A percentile compares a stretch with the other conserved stretches of the same genome.
phyloP scores from a whole-genome alignment of 2,113 vertebrate genomes.

The Sakesphorus luctuosus region DNA sequence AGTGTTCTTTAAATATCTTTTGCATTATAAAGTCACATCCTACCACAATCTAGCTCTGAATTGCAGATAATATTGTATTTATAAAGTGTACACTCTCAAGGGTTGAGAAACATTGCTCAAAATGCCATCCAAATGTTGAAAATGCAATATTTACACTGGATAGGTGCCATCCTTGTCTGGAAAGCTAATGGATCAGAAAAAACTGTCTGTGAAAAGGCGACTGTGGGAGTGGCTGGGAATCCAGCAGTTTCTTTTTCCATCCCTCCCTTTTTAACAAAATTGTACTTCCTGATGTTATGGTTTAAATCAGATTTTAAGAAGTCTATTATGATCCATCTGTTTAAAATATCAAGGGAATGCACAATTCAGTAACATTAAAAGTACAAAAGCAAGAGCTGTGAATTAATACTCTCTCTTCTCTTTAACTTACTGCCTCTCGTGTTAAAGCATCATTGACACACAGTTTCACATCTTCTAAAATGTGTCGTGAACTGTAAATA shows the following conservation, averaged over 20 bases:
- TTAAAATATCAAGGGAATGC: conserved; percentile 44
- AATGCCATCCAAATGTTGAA: conserved; percentile 32
- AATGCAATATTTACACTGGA: conserved; percentile 53
- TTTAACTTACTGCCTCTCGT: background rate
- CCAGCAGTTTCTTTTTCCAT: background rate
- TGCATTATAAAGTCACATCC: background rate
- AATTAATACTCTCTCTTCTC: background rate
- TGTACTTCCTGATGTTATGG: conserved; percentile 21
- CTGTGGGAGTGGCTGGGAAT: conserved; percentile 22
- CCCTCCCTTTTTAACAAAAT: conserved; percentile 17
- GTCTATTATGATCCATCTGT: conserved; percentile 29
- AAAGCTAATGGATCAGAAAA: conserved; percentile 51
- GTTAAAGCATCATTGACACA: background rate
- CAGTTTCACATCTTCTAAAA: conserved; percentile 12
- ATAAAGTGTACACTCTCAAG: background rate
- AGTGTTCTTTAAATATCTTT: background rate
- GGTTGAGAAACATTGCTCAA: conserved; percentile 7
- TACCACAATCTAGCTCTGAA: background rate
- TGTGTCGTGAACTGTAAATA: conserved; percentile 42
- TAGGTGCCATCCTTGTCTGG: conserved; percentile 10
- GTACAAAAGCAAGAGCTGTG: background rate
- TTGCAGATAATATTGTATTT: conserved; percentile 11
- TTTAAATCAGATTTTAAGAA: conserved; percentile 50
- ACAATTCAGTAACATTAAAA: background rate
- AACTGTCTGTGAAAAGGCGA: background rate